These are phyloP conservation scores for Parazoanthus swiftii DNA, from an alignment of 92 coral and sea anemone species.

Conservation along the genomic window DNA sequence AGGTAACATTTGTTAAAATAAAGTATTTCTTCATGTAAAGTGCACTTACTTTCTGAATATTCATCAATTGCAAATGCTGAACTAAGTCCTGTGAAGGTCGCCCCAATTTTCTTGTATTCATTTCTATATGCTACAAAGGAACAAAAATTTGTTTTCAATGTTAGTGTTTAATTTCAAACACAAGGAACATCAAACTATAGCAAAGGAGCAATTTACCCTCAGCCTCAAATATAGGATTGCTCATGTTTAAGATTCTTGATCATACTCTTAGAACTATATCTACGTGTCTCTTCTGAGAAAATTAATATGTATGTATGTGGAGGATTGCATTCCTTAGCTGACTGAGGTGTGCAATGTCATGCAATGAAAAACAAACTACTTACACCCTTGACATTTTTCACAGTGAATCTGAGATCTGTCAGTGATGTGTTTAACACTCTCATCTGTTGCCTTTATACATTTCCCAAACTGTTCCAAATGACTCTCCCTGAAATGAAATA, in stretches of 20 bases:
- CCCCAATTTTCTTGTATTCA: conserved; percentile 88
- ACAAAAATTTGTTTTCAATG: not conserved
- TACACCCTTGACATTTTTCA: conserved; percentile 90
- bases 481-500: conserved; percentile 64
- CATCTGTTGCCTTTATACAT: conserved; percentile 79
- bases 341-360: no score
- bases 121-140: conserved; percentile 66
- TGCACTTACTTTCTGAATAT: conserved; percentile 70
- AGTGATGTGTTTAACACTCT: conserved; percentile 73
- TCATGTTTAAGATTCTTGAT: no score
- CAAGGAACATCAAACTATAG: not conserved
- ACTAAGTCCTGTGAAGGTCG: conserved; percentile 71
- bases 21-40: not conserved
- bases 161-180: not conserved
- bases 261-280: no score
- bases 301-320: no score
- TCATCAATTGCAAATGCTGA: conserved; percentile 78
- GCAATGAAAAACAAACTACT: conserved; percentile 25
- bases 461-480: conserved; percentile 84
- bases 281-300: no score
- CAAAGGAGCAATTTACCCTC: no score
- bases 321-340: no score
- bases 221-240: no score
- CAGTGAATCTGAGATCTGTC: conserved; percentile 87
- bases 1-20: no score